A percentile compares a stretch with the other conserved stretches of the same genome.
Conservation (phyloP, 30 jellyfish, hydroid and myxozoan species). For the Catostylus mosaicus region DNA sequence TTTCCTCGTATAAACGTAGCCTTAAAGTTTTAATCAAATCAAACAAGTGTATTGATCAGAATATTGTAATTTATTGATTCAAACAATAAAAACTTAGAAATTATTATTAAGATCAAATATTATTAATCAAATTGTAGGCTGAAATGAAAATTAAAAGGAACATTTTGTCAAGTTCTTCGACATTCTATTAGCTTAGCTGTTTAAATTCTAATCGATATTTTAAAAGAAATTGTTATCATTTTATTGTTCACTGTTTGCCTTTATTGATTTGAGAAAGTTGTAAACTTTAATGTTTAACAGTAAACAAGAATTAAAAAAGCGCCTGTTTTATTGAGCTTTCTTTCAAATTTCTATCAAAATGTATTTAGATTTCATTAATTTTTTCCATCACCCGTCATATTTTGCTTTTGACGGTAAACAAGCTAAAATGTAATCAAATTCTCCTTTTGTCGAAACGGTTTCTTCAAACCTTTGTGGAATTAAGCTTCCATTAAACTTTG, state of each 20-base stretch:
- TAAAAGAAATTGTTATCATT: constrained; percentile 1
- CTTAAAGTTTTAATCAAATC: too few species aligned
- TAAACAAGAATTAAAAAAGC: not conserved
- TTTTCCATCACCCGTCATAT: not conserved
- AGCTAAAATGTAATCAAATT: not conserved
- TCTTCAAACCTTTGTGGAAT: not conserved
- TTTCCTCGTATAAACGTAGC: too few species aligned
- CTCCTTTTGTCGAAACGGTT: not conserved
- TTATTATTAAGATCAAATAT: not conserved
- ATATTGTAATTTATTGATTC: not conserved
- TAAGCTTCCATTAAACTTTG: too few species aligned
- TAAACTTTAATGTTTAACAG: not conserved
- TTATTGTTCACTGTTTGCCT: not conserved
- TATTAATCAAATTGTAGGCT: not conserved
- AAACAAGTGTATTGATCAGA: not conserved
- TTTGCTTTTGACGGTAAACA: not conserved
- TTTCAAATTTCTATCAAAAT: not conserved
- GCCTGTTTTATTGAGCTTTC: not conserved
- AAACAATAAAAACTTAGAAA: not conserved
- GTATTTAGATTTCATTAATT: not conserved
- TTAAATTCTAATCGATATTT: not conserved
- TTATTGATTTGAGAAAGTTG: not conserved
- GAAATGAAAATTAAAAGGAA: not conserved
- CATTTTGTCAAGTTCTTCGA: not conserved
- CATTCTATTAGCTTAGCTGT: constrained; percentile 10